These are phyloP conservation scores for Pelobates fuscus DNA, from an alignment of 2,113 vertebrate species.

Conservation along the genomic window DNA sequence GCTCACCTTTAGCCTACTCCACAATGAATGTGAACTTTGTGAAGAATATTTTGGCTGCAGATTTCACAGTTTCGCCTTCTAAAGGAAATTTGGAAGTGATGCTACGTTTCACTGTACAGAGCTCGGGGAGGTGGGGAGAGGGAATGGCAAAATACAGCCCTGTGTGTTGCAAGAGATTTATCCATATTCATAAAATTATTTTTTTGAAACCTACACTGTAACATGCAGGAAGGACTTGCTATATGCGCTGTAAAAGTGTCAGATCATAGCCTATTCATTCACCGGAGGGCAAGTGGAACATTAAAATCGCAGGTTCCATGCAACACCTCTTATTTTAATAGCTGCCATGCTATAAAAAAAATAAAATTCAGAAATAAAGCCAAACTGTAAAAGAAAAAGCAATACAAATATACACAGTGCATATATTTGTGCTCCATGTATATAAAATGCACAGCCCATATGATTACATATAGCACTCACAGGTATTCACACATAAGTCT, in stretches of 20 bases:
- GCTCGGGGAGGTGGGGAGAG: background rate
- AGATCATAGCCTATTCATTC: slow-evolving; percentile 10
- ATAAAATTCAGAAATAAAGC: background rate
- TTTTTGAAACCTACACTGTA: slow-evolving; percentile 14
- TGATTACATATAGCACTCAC: no score
- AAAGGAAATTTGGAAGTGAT: slow-evolving; percentile 32
- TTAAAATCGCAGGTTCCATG: background rate
- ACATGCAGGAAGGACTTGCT: slow-evolving; percentile 1
- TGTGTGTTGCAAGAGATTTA: slow-evolving; percentile 22
- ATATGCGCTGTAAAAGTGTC: background rate
- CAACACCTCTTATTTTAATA: slow-evolving; percentile 9
- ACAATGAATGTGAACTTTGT: slow-evolving; percentile 35
- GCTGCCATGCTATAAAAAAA: background rate
- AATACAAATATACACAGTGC: background rate
- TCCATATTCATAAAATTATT: slow-evolving; percentile 30
- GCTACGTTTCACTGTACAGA: background rate
- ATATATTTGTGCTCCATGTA: no score
- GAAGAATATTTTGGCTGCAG: slow-evolving; percentile 17
- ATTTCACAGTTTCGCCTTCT: slow-evolving; percentile 16
- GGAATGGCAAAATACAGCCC: slow-evolving; percentile 8
- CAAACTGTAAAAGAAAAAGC: background rate
- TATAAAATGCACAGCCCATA: no score
- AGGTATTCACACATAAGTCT: no score
- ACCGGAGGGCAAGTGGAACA: background rate
- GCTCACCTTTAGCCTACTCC: slow-evolving; percentile 18